Evolutionary conservation across 1,140 invertebrate genomes (phyloP).

Genomic region (Schmidtea mediterranea): DNA sequence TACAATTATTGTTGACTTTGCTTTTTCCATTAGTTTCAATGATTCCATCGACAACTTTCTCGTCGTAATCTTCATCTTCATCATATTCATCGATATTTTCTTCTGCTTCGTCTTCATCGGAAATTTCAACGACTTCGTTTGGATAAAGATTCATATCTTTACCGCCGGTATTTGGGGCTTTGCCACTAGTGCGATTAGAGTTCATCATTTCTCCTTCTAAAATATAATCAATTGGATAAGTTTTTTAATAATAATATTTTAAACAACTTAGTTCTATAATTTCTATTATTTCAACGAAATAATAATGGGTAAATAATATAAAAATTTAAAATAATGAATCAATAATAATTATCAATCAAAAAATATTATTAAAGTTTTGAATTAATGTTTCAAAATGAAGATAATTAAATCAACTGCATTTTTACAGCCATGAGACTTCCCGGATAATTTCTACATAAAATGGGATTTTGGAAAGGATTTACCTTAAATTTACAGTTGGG

Average conservation of each 20-base stretch:
- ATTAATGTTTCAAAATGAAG: too few species aligned
- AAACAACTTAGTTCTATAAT: not conserved
- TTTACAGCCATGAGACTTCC: too few species aligned
- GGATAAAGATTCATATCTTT: not conserved
- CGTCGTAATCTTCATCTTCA: constrained; percentile 29
- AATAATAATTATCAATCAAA: constrained; percentile 12
- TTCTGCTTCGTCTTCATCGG: constrained; percentile 3
- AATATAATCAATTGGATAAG: too few species aligned
- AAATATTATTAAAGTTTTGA: too few species aligned
- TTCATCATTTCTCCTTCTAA: too few species aligned
- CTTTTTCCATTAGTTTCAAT: constrained; percentile 43
- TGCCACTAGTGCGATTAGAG: too few species aligned
- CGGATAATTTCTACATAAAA: too few species aligned
- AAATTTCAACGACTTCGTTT: not conserved
- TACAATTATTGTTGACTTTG: constrained; percentile 32
- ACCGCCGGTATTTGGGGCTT: not conserved
- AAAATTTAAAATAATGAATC: not conserved
- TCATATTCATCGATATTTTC: constrained; percentile 15
- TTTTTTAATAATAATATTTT: not conserved
- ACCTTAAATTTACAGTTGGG: too few species aligned
- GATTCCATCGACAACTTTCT: constrained; percentile 32
- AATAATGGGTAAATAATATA: too few species aligned
- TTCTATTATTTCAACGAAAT: too few species aligned
- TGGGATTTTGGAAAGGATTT: too few species aligned
- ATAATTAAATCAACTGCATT: too few species aligned